Evolutionary conservation across 2,113 vertebrate species (phyloP).

Genomic region (Spilogale gracilis): DNA sequence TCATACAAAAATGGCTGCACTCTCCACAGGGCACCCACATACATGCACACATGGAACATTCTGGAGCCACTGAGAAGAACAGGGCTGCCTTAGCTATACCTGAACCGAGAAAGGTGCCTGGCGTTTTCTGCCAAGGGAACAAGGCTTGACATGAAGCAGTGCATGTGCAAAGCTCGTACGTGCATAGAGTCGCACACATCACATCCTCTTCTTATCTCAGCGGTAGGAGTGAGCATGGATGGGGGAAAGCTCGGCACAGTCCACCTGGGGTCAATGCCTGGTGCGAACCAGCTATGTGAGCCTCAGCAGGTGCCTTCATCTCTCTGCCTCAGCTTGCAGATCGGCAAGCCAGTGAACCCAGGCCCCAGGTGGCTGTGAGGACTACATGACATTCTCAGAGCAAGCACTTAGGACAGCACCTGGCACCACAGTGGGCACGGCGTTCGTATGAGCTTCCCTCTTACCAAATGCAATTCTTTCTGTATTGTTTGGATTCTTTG

Average conservation of each 20-base stretch:
- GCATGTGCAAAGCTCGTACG: neutral
- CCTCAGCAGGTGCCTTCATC: neutral
- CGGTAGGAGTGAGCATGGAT: neutral
- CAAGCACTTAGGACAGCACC: neutral
- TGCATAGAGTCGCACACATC: too few relatives aligned
- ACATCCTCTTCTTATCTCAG: neutral
- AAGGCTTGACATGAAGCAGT: neutral
- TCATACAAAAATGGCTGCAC: neutral
- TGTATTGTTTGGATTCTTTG: neutral
- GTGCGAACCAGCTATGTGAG: neutral
- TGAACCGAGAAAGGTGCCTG: neutral
- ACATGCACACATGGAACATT: fast-evolving
- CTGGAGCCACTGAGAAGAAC: neutral
- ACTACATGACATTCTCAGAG: too few relatives aligned
- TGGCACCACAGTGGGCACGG: too few relatives aligned
- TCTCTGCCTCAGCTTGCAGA: neutral
- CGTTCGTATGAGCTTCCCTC: too few relatives aligned
- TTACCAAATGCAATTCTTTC: neutral
- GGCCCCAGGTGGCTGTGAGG: fast-evolving
- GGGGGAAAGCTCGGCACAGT: neutral
- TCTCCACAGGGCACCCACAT: too few relatives aligned
- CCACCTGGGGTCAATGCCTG: neutral
- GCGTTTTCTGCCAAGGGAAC: neutral
- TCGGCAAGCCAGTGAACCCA: neutral
- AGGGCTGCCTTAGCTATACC: neutral